Evolutionary conservation across 2,797 vertebrate species (phyloP), one percentile per base, ranked within the genome.

Genomic region (Cuculus canorus): DNA sequence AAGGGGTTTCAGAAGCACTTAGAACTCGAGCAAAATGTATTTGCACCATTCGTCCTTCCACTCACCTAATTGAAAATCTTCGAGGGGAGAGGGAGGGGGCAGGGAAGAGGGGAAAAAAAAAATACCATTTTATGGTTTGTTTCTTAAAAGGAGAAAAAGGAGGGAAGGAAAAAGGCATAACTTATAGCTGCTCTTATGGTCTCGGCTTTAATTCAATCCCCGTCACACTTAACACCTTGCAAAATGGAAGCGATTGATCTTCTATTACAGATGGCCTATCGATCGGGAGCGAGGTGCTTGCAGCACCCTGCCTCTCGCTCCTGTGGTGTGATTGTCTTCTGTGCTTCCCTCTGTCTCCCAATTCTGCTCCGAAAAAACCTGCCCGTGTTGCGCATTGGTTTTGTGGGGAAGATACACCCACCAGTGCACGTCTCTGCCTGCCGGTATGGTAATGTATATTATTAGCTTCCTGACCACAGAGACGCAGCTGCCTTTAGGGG

Each of bases 1-100:
- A 95, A 88, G 93, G 97, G 97, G 95, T 93, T 97, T 97, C 97
- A 94, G 66, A 96, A 97, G 96, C 97, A 97, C 97, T 97, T 97
- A 97, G 50, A 97, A 97, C 95, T 96, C 10, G 10, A 92, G 95
- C 93, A 96, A 85, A 97, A 97, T 89, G 89, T 97, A 88, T 94
- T 92, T 71, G 76, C 65, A 56, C 68, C 66, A 53, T 97, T 91
- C 53, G 92, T 96, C 96, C 97, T 97, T 97, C 93, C 79, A 90
- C 85, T 98, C 97, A 96, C 95, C 97, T 97, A 95, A 97, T 97
- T 97, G 97, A 96, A 97, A 94, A 94, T 90, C 88, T 73, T 72
- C 23, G 45, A 54, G 63, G 59, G 54, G 76, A 75, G 60, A 54
- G 43, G 48, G 83, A 82, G 92, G 78, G 89, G 92, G 81, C 53